phyloP scores from a whole-genome alignment of 2,797 vertebrate species.

The Anolis apletophallus region DNA sequence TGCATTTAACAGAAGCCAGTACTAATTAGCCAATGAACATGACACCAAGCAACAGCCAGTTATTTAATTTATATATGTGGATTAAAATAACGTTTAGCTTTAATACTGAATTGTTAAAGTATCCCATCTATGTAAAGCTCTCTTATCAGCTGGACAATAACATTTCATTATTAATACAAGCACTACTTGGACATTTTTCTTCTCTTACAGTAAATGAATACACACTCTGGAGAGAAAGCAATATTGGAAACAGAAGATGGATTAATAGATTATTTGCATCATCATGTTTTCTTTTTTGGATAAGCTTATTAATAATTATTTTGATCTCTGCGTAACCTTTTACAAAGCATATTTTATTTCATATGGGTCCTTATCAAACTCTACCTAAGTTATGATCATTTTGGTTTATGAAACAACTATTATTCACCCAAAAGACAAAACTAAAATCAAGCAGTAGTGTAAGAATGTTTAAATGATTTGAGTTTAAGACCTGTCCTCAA shows the following conservation, averaged over 20 bases:
- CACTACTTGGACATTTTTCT: background rate
- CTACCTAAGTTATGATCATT: background rate
- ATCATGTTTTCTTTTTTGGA: conserved; percentile 6
- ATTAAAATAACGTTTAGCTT: background rate
- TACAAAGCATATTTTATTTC: background rate
- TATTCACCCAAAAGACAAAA: conserved; percentile 10
- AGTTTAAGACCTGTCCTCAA: background rate
- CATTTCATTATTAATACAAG: background rate
- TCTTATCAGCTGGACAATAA: background rate
- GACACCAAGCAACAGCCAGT: background rate
- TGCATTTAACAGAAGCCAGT: conserved; percentile 12
- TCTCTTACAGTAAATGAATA: background rate
- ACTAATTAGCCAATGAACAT: background rate
- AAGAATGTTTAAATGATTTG: background rate
- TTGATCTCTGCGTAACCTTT: background rate
- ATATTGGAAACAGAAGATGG: background rate
- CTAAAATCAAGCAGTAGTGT: conserved; percentile 2
- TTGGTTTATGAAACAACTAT: background rate
- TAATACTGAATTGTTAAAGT: background rate
- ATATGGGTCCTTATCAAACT: background rate
- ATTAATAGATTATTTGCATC: background rate
- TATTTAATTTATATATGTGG: background rate
- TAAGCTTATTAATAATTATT: conserved; percentile 23
- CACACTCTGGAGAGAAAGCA: background rate
- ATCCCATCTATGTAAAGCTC: background rate